These are phyloP conservation scores for Hemaris fuciformis DNA, from an alignment of 2,888 invertebrate genomes.

Conservation along the genomic window DNA sequence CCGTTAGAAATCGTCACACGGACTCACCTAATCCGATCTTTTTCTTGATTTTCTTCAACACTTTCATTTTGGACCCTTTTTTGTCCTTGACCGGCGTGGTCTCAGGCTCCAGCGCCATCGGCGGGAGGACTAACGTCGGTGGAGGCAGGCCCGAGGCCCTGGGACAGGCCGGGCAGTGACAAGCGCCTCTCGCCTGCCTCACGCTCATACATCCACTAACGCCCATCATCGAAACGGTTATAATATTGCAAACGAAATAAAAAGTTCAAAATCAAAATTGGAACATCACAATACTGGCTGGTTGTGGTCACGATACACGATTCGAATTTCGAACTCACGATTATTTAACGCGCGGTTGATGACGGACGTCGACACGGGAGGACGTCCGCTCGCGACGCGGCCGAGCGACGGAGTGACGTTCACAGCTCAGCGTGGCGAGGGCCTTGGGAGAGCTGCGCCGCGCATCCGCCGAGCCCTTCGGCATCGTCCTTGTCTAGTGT, in stretches of 20 bases:
- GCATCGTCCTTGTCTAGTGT: conserved; percentile 24
- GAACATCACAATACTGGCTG: conserved; percentile 16
- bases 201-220: conserved; percentile 82
- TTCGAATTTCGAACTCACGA: conserved; percentile 32
- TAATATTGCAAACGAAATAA: conserved; percentile 24
- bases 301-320: conserved; percentile 17
- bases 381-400: conserved; percentile 63
- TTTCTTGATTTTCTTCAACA: conserved; percentile 93
- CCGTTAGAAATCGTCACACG: conserved; percentile 15
- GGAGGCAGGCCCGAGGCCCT: conserved; percentile 72
- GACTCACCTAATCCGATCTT: conserved; percentile 93
- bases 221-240: conserved; percentile 69
- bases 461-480: conserved; percentile 39
- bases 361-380: conserved; percentile 30
- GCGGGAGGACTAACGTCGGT: conserved; percentile 71
- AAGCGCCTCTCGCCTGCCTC: conserved; percentile 77
- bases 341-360: conserved; percentile 31
- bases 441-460: conserved; percentile 42
- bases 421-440: conserved; percentile 24
- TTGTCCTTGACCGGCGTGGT: conserved; percentile 73
- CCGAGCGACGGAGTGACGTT: conserved; percentile 62
- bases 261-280: conserved; percentile 26
- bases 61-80: conserved; percentile 89
- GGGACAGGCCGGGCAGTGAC: conserved; percentile 79
- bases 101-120: conserved; percentile 72